Base-by-base conservation (phyloP, 2,113 vertebrate genomes). In the Prolemur simus region DNA sequence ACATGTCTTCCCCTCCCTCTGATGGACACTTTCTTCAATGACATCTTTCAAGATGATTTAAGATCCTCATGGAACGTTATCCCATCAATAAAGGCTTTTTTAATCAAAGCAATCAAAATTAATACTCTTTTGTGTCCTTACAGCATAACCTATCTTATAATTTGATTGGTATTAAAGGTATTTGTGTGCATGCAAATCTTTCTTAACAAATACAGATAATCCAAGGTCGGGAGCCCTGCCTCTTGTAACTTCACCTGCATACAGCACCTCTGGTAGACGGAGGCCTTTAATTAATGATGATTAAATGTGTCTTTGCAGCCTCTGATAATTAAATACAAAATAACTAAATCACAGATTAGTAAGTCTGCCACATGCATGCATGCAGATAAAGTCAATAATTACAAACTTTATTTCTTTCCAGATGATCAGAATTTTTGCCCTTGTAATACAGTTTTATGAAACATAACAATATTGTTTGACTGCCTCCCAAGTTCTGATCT, bases 261-360 rank as follows among this genome's bases (percentile, higher is more conserved):
- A n/a, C 4, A 80, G 77, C 32, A 52, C 13, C 29, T 78, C 39
- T 47, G 1, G 0, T 52, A 49, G 34, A 13, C 8, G 7, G 17
- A 74, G 15, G 13, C 4, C 76, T 69, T 80, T 87, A 42, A n/a
- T 34, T 39, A 63, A 71, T 39, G 52, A 56, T 47, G 23, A 89
- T 45, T 69, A 89, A 64, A 11, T n/a, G 25, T 74, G 45, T 47
- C 34, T 47, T 49, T 58, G 14, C 47, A 63, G 47, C 45, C 52
- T 12, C 76, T 81, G 60, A 96, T 9, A 66, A 85, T 77, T 73
- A 69, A 82, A 89, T n/a, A 66, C 56, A 80, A 90, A 90, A 95
- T 15, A 87, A 68, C 47, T 25, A 34, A 60, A 63, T 37, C 18
- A 37, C 6, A 34, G 56, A 27, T 66, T 29, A 96, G 29, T 2